Evolutionary conservation across 2,888 invertebrate species (phyloP).

Genomic region (Argyra leucocephala): DNA sequence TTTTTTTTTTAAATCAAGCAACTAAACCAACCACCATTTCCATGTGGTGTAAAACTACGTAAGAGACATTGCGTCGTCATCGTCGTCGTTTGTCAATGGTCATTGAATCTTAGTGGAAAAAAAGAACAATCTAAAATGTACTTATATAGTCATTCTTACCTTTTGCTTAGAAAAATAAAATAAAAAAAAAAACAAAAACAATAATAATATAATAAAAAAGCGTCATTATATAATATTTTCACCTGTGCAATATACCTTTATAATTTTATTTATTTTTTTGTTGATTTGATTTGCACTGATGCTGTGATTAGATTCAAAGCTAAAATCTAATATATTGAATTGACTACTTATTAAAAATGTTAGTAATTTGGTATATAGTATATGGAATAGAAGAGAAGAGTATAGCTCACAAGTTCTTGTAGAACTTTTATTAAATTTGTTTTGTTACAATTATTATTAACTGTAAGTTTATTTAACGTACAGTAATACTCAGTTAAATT

Average conservation of each 20-base stretch:
- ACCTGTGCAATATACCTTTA: background rate
- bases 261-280: background rate
- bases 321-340: background rate
- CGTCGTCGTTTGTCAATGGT: background rate
- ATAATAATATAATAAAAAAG: background rate
- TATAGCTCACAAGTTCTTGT: background rate
- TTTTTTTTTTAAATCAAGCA: too few relatives aligned
- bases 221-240: slow-evolving; percentile 3
- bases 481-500: too few relatives aligned
- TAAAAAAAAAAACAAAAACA: background rate
- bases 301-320: too few relatives aligned
- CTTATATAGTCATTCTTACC: slow-evolving; percentile 2
- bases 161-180: background rate
- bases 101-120: background rate
- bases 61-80: background rate
- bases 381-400: background rate
- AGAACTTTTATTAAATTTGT: background rate
- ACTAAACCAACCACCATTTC: background rate
- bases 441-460: background rate
- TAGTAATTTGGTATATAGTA: too few relatives aligned
- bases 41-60: background rate
- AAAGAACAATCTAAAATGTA: background rate
- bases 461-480: too few relatives aligned
- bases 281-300: too few relatives aligned
- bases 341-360: too few relatives aligned